Evolutionary conservation across 2,113 vertebrate species (phyloP).

Genomic region (Dasyurus viverrinus): DNA sequence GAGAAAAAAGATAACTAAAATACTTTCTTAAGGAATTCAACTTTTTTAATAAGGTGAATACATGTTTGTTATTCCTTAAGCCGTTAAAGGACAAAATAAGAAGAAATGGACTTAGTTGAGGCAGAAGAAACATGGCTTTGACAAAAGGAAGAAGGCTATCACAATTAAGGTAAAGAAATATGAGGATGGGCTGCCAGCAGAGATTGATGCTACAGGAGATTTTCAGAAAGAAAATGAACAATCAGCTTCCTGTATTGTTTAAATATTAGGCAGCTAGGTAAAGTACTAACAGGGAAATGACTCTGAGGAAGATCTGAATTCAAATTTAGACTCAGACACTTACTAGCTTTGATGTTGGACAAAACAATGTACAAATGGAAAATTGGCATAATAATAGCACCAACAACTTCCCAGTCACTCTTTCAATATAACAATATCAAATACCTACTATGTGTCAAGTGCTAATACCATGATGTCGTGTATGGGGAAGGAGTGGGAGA

Average conservation of each 20-base stretch:
- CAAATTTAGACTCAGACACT: background rate
- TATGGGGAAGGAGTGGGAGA: background rate
- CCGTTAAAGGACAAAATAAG: background rate
- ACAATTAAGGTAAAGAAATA: background rate
- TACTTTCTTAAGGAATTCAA: background rate
- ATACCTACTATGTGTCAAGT: background rate
- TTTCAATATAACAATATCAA: background rate
- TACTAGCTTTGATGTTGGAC: background rate
- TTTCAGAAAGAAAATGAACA: background rate
- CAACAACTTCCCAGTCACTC: background rate
- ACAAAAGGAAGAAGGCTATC: background rate
- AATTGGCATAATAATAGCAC: background rate
- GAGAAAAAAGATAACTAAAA: background rate
- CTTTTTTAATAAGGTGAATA: background rate
- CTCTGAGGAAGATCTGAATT: background rate
- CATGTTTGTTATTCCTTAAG: background rate
- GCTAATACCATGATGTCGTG: background rate
- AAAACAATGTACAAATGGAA: conserved; percentile 9
- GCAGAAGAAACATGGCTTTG: background rate
- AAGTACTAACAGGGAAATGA: background rate
- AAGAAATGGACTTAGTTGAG: background rate
- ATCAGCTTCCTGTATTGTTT: background rate
- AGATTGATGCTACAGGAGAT: background rate
- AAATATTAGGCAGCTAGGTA: background rate
- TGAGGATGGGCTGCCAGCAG: background rate